Percentiles rank a stretch among this genome's conserved stretches.
Evolutionary conservation across 1,140 invertebrate species (phyloP).

Genomic region (Psix sp.): DNA sequence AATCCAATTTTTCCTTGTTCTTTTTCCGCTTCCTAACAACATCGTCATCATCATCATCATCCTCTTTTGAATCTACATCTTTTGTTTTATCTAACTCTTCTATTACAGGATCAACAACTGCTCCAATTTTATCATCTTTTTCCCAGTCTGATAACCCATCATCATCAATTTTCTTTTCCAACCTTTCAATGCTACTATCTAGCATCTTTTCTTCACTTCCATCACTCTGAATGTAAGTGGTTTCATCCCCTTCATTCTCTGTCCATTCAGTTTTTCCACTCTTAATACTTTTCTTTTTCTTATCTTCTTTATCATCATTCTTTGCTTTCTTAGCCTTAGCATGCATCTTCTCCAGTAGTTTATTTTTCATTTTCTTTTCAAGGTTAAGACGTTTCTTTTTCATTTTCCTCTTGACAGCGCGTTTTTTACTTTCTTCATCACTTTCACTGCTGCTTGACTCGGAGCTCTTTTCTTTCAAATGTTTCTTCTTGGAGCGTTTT

Average conservation of each 20-base stretch:
- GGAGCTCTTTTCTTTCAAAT: slow-evolving; percentile 49
- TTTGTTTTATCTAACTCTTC: too few relatives aligned
- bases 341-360: slow-evolving; percentile 53
- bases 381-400: slow-evolving; percentile 53
- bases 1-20: slow-evolving; percentile 30
- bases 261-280: slow-evolving; percentile 10
- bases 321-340: slow-evolving; percentile 43
- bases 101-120: too few relatives aligned
- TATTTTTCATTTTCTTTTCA: slow-evolving; percentile 56
- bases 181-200: slow-evolving; percentile 6
- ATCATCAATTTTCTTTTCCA: slow-evolving; percentile 40
- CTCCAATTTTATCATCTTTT: slow-evolving; percentile 50
- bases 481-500: slow-evolving; percentile 64
- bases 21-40: slow-evolving; percentile 29
- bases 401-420: slow-evolving; percentile 26
- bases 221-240: slow-evolving; percentile 10
- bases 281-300: slow-evolving; percentile 17
- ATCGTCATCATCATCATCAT: slow-evolving; percentile 52
- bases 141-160: slow-evolving; percentile 44
- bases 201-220: slow-evolving; percentile 13
- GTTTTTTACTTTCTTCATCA: slow-evolving; percentile 56
- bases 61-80: slow-evolving; percentile 36
- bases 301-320: slow-evolving; percentile 25
- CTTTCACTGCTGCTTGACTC: slow-evolving; percentile 71
- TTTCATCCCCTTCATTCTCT: slow-evolving; percentile 4